Evolutionary conservation across 2,797 vertebrate species (phyloP), one percentile per base, ranked within the genome.

Genomic region (Acestrorhynchus altus): DNA sequence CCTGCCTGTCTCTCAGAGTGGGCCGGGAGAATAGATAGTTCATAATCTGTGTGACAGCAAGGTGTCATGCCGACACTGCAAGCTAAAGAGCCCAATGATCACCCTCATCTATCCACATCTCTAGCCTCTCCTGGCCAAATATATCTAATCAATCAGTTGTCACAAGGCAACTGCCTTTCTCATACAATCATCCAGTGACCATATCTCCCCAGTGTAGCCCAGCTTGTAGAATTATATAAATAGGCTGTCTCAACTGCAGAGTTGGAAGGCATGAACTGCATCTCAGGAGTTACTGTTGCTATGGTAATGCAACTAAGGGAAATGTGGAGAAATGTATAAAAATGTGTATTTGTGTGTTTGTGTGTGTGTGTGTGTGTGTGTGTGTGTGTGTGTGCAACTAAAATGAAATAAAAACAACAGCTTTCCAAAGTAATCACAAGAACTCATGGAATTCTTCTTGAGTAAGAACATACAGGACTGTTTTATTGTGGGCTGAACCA

Each of bases 261-360:
- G 47, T 66, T 68, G 72, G 74, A 83, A 69, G 74, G 40, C 77
- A 80, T 52, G 44, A 68, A 75, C 79, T 51, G 72, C 71, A 74
- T 82, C 84, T 72, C 75, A 56, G 64, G 74, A 85, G 31, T 76
- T 72, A 76, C 76, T 78, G 84, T 83, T 85, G 82, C 84, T 81
- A 82, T 85, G 84, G 82, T 64, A 80, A 83, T 85, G 67, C 78
- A 78, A 80, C 75, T 57, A 76, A 67, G 57, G 59, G 28, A 61
- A 65, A 67, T 31, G 71, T 57, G 57, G 44, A 65, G 71, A 74
- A 73, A 60, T 9, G 8, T 57, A 61, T 66, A 49, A 63, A 73
- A 77, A 54, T 67, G 47, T n/a, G n/a, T n/a, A n/a, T n/a, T 64
- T 64, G 44, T 77, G 77, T 80, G 31, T 35, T 35, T 67, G 56